Conservation (phyloP, 1,140 invertebrate genomes). For the Papilio dardanus region DNA sequence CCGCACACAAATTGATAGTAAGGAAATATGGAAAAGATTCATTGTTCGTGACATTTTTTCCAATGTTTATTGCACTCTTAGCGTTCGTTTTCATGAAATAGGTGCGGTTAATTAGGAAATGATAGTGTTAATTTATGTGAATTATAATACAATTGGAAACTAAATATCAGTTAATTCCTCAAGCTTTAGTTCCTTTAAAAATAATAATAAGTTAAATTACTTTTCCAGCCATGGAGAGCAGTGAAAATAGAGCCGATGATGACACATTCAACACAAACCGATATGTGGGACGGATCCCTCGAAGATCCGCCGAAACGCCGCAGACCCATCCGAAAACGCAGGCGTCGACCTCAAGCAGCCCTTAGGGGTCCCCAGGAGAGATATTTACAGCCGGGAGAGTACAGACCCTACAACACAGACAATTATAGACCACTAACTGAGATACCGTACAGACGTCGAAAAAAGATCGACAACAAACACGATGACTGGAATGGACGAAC, state of each 20-base stretch:
- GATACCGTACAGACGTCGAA: constrained; percentile 54
- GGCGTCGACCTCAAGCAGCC: constrained; percentile 72
- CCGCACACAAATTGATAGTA: too few species aligned
- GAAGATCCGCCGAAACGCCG: constrained; percentile 68
- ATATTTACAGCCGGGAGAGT: constrained; percentile 48
- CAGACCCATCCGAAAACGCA: constrained; percentile 78
- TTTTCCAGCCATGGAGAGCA: constrained; percentile 81
- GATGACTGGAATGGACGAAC: constrained; percentile 41
- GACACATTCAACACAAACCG: constrained; percentile 44
- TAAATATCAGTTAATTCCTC: not conserved
- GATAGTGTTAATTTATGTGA: not conserved
- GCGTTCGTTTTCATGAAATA: not conserved
- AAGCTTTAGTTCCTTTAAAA: constrained; percentile 42
- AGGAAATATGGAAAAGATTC: not conserved
- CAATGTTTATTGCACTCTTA: not conserved
- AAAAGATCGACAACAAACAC: constrained; percentile 56
- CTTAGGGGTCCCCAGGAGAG: constrained; percentile 52
- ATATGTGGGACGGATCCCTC: constrained; percentile 53
- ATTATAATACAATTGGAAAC: not conserved
- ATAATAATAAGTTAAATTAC: not conserved
- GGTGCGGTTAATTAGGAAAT: not conserved
- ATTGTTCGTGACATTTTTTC: constrained; percentile 7
- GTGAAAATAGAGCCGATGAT: constrained; percentile 59
- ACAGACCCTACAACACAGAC: constrained; percentile 42
- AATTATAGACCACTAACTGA: constrained; percentile 49